Evolutionary conservation across 53 echinoderm and acorn worm genomes (phyloP), one percentile per base, ranked within the genome.

Genomic region (Holothuria leucospilota): DNA sequence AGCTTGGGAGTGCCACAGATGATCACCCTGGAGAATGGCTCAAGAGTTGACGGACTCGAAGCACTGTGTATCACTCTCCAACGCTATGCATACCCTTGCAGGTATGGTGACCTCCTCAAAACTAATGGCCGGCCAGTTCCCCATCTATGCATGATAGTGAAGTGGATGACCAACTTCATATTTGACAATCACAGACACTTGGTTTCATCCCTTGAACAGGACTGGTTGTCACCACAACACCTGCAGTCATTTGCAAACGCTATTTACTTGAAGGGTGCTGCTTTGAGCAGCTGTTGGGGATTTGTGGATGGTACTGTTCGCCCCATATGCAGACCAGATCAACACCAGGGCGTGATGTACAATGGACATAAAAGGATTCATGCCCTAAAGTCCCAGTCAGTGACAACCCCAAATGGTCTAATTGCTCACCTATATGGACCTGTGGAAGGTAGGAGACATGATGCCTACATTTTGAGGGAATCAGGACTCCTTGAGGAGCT

Each of bases 231-330:
- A 1, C 67, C 86, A 53, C 68, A 92, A 23, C 51, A 88, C n/a
- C 78, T 91, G 1, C 20, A 26, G 41, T 28, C 20, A 0, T 90
- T 15, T 74, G 65, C 86, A 25, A 52, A 73, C 63, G 85, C 91
- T 5, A 62, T 73, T 0, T 78, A 87, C 16, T 8, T n/a, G 68
- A 91, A 91, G 60, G 91, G 91, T n/a, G 84, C 91, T 21, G 78
- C 91, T 8, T 51, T 88, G 9, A 56, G n/a, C 30, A 92, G 89
- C 81, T 92, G 92, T 29, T 92, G 92, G 92, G 91, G 92, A 18
- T 92, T 92, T 42, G 70, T 92, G 7, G 93, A 93, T 69, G 91
- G 91, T 29, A 93, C 90, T 21, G 89, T 92, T 21, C 89, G 89
- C 0, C 77, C 89, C 6, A 88, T 93, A 30, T 93, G 93, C 82